Conservation (phyloP, 2,797 vertebrate species). For the Okamejei kenojei region DNA sequence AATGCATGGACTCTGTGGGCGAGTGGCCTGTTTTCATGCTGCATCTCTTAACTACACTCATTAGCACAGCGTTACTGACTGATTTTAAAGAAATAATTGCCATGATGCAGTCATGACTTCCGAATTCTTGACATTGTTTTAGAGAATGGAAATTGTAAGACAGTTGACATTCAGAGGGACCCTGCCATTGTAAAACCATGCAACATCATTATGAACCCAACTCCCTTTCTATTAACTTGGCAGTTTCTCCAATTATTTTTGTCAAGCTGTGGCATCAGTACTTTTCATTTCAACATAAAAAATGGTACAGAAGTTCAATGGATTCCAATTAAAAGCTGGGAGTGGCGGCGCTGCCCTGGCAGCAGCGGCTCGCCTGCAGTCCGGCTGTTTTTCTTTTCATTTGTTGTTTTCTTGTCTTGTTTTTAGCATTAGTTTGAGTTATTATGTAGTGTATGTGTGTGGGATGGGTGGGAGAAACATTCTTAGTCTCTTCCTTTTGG, state of each 20-base stretch:
- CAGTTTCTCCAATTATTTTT: conserved; percentile 29
- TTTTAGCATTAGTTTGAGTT: no score
- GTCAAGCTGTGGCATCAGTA: not conserved
- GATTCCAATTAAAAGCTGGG: not conserved
- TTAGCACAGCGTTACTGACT: not conserved
- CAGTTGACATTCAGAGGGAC: not conserved
- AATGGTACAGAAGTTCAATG: not conserved
- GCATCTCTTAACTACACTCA: not conserved
- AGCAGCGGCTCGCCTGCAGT: no score
- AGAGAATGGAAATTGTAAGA: not conserved
- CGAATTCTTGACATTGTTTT: not conserved
- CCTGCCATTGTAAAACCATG: not conserved
- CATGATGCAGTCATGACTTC: not conserved
- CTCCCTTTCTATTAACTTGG: not conserved
- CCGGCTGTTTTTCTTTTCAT: no score
- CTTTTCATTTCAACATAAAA: not conserved
- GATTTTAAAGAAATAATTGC: not conserved
- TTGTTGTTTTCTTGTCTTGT: no score
- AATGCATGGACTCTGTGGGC: no score
- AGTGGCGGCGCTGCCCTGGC: no score
- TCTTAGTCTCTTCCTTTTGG: no score
- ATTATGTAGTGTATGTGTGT: no score
- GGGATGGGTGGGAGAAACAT: no score
- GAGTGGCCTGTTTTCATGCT: no score
- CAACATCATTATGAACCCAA: not conserved